A percentile compares a stretch with the other conserved stretches of the same genome.
Conservation (phyloP, 2,888 invertebrate species). For the Lypha dubia region DNA sequence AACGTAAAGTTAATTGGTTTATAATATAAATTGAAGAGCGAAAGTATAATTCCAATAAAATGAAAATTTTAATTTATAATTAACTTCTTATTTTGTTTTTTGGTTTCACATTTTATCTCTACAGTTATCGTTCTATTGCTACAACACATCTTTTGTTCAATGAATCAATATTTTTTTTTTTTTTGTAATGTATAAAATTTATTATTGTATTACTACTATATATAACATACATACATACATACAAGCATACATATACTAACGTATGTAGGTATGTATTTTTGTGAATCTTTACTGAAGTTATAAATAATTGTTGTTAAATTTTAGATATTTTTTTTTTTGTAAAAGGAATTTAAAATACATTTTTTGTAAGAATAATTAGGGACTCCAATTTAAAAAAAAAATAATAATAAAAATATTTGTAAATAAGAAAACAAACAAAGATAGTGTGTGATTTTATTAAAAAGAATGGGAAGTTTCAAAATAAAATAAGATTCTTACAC, state of each 20-base stretch:
- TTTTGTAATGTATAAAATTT: constrained; percentile 63
- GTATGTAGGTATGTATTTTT: constrained; percentile 50
- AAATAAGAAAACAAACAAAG: constrained; percentile 66
- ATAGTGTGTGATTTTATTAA: constrained; percentile 21
- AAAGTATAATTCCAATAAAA: constrained; percentile 47
- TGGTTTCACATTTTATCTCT: constrained; percentile 4
- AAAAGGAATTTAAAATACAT: constrained; percentile 58
- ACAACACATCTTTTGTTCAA: constrained; percentile 18
- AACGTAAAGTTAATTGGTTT: constrained; percentile 53
- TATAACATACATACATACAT: constrained; percentile 38
- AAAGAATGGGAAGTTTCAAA: neutral
- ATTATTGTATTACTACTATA: constrained; percentile 51
- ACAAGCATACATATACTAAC: neutral
- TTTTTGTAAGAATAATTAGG: constrained; percentile 61
- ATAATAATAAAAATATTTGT: constrained; percentile 65
- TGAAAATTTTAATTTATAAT: constrained; percentile 60
- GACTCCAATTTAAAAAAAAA: constrained; percentile 39
- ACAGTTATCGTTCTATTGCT: constrained; percentile 9
- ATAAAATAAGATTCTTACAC: neutral
- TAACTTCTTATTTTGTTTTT: constrained; percentile 28
- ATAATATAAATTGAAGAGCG: constrained; percentile 47
- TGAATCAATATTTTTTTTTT: constrained; percentile 6
- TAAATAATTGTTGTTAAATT: constrained; percentile 70
- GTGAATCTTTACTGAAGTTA: constrained; percentile 65
- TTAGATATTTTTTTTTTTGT: constrained; percentile 61